Percentiles rank a stretch among this genome's conserved stretches.
These are phyloP conservation scores for Nyctalus aviator DNA, from an alignment of 2,797 vertebrate genomes.

Conservation along the genomic window DNA sequence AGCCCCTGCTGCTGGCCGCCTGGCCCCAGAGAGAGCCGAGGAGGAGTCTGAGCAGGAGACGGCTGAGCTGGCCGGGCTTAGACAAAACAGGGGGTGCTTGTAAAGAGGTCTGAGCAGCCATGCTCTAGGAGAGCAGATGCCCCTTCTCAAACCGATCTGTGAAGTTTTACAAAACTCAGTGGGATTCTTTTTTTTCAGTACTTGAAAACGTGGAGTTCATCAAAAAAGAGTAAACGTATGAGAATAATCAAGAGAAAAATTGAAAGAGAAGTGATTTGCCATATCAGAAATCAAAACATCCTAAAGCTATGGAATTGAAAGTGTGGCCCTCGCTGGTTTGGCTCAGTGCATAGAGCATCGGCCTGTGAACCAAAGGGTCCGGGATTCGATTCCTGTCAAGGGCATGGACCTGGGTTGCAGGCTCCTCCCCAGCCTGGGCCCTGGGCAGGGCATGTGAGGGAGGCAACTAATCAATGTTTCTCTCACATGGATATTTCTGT, in stretches of 20 bases:
- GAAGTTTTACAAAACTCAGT: background rate
- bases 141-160: background rate
- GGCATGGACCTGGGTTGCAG: too few species aligned
- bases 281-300: conserved; percentile 48
- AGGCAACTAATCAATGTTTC: too few species aligned
- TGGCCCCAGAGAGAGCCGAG: background rate
- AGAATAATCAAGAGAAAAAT: conserved; percentile 27
- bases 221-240: background rate
- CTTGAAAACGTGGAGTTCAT: conserved; percentile 18
- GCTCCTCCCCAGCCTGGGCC: too few species aligned
- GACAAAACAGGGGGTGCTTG: background rate
- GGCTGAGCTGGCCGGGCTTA: background rate
- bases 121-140: background rate
- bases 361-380: too few species aligned
- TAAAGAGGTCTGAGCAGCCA: background rate
- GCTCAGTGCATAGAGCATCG: too few species aligned
- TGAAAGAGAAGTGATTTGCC: background rate
- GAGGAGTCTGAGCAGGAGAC: background rate
- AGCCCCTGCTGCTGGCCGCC: background rate
- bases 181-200: background rate
- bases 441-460: too few species aligned
- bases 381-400: too few species aligned
- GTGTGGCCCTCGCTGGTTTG: background rate
- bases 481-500: too few species aligned
- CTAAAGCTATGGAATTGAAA: conserved; percentile 24